phyloP scores from a whole-genome alignment of 2,797 vertebrate species.

The Todus mexicanus region DNA sequence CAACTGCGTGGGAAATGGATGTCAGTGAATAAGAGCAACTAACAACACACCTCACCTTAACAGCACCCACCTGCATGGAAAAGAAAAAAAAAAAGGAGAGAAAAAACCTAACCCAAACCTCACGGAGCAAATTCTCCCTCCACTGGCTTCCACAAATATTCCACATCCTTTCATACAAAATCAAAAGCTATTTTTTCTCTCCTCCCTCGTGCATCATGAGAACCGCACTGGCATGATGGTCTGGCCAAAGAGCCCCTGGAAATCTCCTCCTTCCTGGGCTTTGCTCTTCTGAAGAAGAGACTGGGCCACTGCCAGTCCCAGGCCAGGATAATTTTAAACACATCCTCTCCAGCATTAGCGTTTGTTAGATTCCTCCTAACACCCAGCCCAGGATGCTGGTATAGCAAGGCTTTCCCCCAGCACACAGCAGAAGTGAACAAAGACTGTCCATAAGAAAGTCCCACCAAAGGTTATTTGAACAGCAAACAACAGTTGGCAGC shows the following conservation, averaged over 20 bases:
- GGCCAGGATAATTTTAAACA: slow-evolving; percentile 34
- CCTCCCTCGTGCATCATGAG: background rate
- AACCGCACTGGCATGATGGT: background rate
- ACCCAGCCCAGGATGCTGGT: background rate
- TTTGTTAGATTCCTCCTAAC: background rate
- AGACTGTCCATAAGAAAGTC: background rate
- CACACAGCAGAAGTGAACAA: background rate
- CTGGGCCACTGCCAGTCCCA: background rate
- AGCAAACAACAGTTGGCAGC: background rate
- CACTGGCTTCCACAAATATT: background rate
- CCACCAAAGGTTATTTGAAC: background rate
- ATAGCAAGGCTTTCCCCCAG: background rate
- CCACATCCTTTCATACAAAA: background rate
- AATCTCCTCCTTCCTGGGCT: slow-evolving; percentile 20
- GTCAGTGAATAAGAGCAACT: too few species aligned
- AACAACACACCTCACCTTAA: background rate
- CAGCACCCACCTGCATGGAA: background rate
- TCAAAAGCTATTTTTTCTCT: background rate
- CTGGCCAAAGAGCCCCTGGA: background rate
- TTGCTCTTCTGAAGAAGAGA: background rate
- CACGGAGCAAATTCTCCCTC: background rate
- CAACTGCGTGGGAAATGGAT: background rate
- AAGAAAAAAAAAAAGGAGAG: background rate
- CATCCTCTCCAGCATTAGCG: background rate
- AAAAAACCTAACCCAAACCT: background rate